Conservation (phyloP, 1,140 invertebrate species). For the Camponotus floridanus region DNA sequence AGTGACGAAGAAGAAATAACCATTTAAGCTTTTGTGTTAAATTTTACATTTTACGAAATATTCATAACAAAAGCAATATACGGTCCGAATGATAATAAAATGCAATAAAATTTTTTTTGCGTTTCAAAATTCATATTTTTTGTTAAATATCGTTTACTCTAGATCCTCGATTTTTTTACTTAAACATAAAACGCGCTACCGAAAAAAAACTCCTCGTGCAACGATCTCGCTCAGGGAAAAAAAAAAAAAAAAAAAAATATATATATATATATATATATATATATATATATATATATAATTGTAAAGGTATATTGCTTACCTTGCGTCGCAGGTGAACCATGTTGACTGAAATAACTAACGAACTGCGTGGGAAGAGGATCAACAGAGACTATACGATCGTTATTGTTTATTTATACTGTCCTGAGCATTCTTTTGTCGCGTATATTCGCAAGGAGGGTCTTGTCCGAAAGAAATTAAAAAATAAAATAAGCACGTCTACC, state of each 20-base stretch:
- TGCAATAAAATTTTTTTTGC: too few relatives aligned
- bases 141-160: not conserved
- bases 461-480: not conserved
- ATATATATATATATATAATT: not conserved
- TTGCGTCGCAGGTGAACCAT: slow-evolving; percentile 81
- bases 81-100: too few relatives aligned
- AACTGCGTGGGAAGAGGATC: not conserved
- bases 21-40: not conserved
- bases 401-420: not conserved
- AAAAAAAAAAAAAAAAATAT: too few relatives aligned
- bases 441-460: not conserved
- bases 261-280: too few relatives aligned
- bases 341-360: slow-evolving; percentile 19
- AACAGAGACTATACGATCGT: not conserved
- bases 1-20: not conserved
- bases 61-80: too few relatives aligned
- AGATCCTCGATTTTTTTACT: not conserved
- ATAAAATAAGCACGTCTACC: not conserved
- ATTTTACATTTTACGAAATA: not conserved
- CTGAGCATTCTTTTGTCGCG: not conserved
- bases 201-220: not conserved
- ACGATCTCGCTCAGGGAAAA: not conserved
- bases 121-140: not conserved
- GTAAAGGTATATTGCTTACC: slow-evolving; percentile 67
- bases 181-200: too few relatives aligned